phyloP scores from a whole-genome alignment of 1,140 invertebrate genomes.

The Cydia pomonella region DNA sequence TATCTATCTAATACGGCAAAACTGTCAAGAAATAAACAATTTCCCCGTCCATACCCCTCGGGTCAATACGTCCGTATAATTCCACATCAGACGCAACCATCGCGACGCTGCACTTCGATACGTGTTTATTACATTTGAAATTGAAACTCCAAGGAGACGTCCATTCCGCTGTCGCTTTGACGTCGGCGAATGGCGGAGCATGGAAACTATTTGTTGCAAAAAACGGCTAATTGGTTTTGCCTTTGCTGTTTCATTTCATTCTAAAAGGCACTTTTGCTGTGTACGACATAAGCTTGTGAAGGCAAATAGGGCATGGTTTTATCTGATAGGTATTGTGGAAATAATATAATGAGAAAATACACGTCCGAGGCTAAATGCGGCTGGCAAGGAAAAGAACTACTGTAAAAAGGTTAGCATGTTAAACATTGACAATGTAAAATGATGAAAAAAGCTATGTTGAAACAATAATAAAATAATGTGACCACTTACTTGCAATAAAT shows the following conservation, averaged over 20 bases:
- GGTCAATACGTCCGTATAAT: slow-evolving; percentile 11
- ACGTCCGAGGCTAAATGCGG: too few species aligned
- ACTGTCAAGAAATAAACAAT: slow-evolving; percentile 8
- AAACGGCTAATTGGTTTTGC: slow-evolving; percentile 18
- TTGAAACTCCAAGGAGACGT: slow-evolving; percentile 15
- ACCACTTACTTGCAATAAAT: too few species aligned
- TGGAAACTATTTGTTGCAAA: slow-evolving; percentile 19
- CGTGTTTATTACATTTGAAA: slow-evolving; percentile 31
- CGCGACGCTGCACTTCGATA: not conserved
- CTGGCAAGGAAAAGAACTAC: too few species aligned
- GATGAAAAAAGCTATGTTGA: too few species aligned
- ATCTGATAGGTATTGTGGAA: not conserved
- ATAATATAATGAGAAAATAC: not conserved
- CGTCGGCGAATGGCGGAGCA: not conserved
- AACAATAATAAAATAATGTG: too few species aligned
- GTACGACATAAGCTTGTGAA: not conserved
- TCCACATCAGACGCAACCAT: not conserved
- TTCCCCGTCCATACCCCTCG: not conserved
- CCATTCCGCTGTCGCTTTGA: slow-evolving; percentile 11
- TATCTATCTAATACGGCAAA: not conserved
- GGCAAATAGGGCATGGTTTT: not conserved
- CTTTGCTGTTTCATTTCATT: not conserved
- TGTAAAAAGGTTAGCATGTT: too few species aligned
- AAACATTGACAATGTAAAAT: too few species aligned
- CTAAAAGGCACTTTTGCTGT: not conserved